These are phyloP conservation scores for Brenthis daphne DNA, from an alignment of 2,888 invertebrate species.

Conservation along the genomic window DNA sequence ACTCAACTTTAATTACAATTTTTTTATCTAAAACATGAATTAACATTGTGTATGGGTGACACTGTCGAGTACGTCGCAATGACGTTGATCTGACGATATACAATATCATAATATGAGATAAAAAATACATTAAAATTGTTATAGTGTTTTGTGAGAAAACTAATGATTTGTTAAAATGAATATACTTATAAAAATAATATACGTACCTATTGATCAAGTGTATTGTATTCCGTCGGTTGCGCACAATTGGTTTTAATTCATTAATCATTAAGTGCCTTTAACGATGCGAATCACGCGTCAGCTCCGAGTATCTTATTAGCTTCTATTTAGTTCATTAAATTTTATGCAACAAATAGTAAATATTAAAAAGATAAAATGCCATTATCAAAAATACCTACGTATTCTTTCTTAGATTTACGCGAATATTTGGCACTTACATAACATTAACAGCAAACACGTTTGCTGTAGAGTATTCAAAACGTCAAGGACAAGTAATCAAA, in stretches of 20 bases:
- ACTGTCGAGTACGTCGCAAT: no score
- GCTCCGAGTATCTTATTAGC: neutral
- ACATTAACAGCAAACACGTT: no score
- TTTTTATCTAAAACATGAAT: no score
- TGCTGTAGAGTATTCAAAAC: no score
- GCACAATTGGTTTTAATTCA: constrained; percentile 14
- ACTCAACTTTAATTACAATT: neutral
- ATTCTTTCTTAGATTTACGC: neutral
- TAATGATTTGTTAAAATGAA: no score
- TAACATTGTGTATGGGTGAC: no score
- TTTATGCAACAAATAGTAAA: neutral
- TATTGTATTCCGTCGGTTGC: neutral
- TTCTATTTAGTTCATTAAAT: constrained; percentile 4
- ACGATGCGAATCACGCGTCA: constrained; percentile 16
- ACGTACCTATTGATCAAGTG: no score
- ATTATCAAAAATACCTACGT: neutral
- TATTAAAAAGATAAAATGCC: neutral
- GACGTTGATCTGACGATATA: no score
- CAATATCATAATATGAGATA: no score
- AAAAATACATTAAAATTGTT: no score
- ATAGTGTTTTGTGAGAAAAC: neutral
- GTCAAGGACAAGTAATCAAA: no score
- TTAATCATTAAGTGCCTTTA: constrained; percentile 7
- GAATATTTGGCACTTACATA: neutral
- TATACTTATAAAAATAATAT: no score